A percentile compares a stretch with the other conserved stretches of the same genome.
phyloP scores from a whole-genome alignment of 2,888 invertebrate genomes.

The Heliconius ethilla region DNA sequence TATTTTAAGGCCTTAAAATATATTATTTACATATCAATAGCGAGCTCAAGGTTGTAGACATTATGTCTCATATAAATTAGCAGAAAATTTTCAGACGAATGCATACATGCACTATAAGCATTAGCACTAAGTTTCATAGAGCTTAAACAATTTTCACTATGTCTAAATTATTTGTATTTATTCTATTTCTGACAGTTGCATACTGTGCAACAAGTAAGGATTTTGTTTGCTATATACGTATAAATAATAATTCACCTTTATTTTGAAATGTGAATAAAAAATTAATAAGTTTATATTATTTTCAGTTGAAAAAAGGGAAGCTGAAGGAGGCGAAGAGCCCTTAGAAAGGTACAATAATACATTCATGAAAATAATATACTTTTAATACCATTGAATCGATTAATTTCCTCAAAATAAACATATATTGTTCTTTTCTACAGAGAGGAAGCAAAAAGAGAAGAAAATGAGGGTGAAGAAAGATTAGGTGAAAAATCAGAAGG shows the following conservation, averaged over 20 bases:
- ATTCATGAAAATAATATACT: neutral
- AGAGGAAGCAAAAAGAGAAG: neutral
- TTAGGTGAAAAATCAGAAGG: neutral
- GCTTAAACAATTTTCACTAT: constrained; percentile 7
- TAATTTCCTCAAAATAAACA: too few species aligned
- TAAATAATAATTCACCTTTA: neutral
- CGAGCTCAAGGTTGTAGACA: constrained; percentile 31
- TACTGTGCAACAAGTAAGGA: constrained; percentile 32
- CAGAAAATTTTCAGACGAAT: constrained; percentile 22
- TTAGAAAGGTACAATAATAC: constrained; percentile 2
- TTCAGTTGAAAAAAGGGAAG: constrained; percentile 35
- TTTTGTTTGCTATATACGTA: neutral
- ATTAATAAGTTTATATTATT: neutral
- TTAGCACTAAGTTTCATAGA: neutral
- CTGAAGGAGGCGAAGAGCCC: constrained; percentile 8
- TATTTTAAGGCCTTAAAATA: constrained; percentile 14
- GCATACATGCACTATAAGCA: constrained; percentile 32
- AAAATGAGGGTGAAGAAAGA: neutral
- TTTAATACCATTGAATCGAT: too few species aligned
- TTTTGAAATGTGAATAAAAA: neutral
- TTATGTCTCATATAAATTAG: constrained; percentile 31
- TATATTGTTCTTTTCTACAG: neutral
- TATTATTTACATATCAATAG: constrained; percentile 36
- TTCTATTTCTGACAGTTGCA: constrained; percentile 24
- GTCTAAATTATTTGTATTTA: constrained; percentile 27